Evolutionary conservation across 2,113 vertebrate species (phyloP).

Genomic region (Struthidea cinerea): DNA sequence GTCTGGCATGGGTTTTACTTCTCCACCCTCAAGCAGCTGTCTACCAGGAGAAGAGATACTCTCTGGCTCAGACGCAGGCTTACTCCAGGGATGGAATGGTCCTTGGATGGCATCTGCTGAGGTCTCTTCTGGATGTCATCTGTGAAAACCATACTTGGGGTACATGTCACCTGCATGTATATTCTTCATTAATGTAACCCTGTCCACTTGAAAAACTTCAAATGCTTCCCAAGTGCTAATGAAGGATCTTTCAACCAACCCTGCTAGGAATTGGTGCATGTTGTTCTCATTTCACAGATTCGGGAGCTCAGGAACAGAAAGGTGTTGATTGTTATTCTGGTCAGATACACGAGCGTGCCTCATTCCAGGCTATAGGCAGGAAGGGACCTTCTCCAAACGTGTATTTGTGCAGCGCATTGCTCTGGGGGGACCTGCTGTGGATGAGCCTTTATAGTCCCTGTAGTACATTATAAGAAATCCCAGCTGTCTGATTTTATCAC

Average conservation of each 20-base stretch:
- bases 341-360: fast-evolving
- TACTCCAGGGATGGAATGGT: background rate
- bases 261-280: fast-evolving
- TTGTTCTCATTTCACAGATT: background rate
- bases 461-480: background rate
- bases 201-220: background rate
- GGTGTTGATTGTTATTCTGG: background rate
- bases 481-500: background rate
- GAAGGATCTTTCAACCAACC: background rate
- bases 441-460: background rate
- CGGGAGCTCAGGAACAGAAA: background rate
- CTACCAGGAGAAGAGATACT: background rate
- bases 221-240: background rate
- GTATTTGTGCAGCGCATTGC: background rate
- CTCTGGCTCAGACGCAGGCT: background rate
- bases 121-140: background rate
- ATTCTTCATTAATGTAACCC: background rate
- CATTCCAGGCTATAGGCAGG: background rate
- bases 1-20: background rate
- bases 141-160: background rate
- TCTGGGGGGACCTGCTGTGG: background rate
- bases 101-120: background rate
- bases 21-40: background rate
- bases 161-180: background rate
- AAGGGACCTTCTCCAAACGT: background rate